Evolutionary conservation across 2,797 vertebrate genomes (phyloP).

Genomic region (Ceryle rudis): DNA sequence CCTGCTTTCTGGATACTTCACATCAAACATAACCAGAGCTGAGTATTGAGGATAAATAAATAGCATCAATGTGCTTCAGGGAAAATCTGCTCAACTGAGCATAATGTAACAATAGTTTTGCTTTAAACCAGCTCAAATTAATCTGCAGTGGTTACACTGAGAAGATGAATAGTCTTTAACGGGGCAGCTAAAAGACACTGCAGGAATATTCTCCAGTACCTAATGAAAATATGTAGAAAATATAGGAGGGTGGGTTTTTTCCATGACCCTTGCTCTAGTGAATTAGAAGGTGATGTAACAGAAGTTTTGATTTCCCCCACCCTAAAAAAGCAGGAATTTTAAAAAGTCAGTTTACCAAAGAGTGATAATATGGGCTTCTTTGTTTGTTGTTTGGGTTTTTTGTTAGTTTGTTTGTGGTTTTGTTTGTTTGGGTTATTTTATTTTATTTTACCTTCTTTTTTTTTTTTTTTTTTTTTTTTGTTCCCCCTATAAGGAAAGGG

Average conservation of each 20-base stretch:
- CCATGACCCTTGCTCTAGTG: background rate
- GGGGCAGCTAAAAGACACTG: slow-evolving; percentile 65
- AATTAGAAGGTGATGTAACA: slow-evolving; percentile 51
- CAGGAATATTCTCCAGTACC: slow-evolving; percentile 73
- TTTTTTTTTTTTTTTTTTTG: slow-evolving; percentile 15
- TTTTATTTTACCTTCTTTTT: too few relatives aligned
- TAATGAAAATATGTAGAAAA: slow-evolving; percentile 72
- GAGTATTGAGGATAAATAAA: background rate
- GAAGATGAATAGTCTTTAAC: slow-evolving; percentile 57
- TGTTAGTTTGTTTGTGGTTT: too few relatives aligned
- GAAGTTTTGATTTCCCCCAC: background rate
- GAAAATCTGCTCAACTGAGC: background rate
- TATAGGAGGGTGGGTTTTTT: slow-evolving; percentile 19
- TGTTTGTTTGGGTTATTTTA: too few relatives aligned
- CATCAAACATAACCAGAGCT: background rate
- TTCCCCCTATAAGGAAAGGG: slow-evolving; percentile 35
- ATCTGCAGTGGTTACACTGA: slow-evolving; percentile 36
- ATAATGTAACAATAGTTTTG: background rate
- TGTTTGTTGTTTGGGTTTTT: too few relatives aligned
- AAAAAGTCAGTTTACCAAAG: slow-evolving; percentile 34
- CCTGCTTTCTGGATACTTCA: background rate
- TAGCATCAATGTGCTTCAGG: background rate
- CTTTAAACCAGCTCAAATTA: slow-evolving; percentile 59
- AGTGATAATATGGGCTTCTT: slow-evolving; percentile 24
- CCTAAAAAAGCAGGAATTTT: slow-evolving; percentile 38